These are phyloP conservation scores for Carassius carassius DNA, from an alignment of 2,113 vertebrate genomes.

Conservation along the genomic window DNA sequence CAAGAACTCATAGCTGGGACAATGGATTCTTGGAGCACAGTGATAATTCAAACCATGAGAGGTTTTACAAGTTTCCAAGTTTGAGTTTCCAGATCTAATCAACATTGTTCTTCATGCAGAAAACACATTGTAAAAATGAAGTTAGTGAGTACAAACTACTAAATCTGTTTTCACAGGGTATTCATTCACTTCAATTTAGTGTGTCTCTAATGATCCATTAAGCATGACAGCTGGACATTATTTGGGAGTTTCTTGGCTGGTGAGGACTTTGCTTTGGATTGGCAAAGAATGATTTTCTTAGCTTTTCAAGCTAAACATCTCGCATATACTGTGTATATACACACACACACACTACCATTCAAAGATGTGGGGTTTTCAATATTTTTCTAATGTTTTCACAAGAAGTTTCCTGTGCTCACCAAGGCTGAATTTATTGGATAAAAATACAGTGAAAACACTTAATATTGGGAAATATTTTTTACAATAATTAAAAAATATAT, in stretches of 20 bases:
- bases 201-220: not conserved
- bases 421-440: not conserved
- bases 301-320: not conserved
- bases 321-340: not conserved
- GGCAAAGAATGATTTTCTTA: not conserved
- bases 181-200: not conserved
- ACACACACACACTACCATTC: not conserved
- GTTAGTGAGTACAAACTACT: slow-evolving; percentile 22
- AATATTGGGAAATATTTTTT: not conserved
- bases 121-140: not conserved
- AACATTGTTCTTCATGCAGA: slow-evolving; percentile 18
- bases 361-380: not conserved
- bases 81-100: slow-evolving; percentile 9
- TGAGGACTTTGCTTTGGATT: not conserved
- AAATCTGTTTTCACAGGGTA: slow-evolving; percentile 10
- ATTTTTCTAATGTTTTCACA: not conserved
- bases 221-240: not conserved
- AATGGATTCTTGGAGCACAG: not conserved
- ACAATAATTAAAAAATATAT: not conserved
- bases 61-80: slow-evolving; percentile 10
- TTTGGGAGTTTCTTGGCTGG: not conserved
- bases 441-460: not conserved
- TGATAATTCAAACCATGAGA: slow-evolving; percentile 13
- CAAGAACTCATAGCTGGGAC: slow-evolving; percentile 43
- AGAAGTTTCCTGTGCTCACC: not conserved